Base-by-base conservation (phyloP, 2,113 vertebrate genomes). In the Phoenicopterus ruber region DNA sequence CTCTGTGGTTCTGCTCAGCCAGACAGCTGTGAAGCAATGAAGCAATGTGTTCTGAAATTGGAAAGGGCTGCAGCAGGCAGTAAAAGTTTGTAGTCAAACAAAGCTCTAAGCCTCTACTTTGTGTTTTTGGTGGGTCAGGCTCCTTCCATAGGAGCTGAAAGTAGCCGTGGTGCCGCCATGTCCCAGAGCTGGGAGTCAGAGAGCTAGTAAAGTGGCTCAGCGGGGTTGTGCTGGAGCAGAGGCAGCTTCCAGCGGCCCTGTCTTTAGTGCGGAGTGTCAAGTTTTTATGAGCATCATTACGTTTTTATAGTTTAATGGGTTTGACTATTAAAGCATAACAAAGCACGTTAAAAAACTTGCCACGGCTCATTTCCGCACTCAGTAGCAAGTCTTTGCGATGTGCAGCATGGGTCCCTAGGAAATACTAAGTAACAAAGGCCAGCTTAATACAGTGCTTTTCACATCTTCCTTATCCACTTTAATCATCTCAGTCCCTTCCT, bases 251-350 rank as follows among this genome's bases (percentile, higher is more conserved):
- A 94, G 87, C 5, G 2, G 52, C 84, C 78, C 65, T 79, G 69
- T 74, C 92, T 94, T 91, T 95, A 92, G 91, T 71, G 87, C 94
- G 69, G 71, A 92, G 95, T 91, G 96, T 96, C 85, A 89, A 20
- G 79, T 95, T 97, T 96, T 97, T 97, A 97, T 79, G 58, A 83
- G 54, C 58, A 91, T 95, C 49, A 42, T 97, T 97, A 91, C 3
- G 2, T 92, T 97, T 97, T 97, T 97, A 96, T 90, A 95, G 95
- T 94, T 96, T 96, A 96, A 95, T 96, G 79, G 32, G 34, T 90
- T 96, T 94, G 36, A 72, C 91, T 95, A 73, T 95, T 94, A 95
- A 95, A 96, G 24, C 76, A 90, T 88, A 97, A 97, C 94, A 97
- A 97, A 97, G 93, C 84, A 91, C 2, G 2, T 94, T 91, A 88